phyloP scores from a whole-genome alignment of 2,888 invertebrate genomes.

The Pollenia angustigena region DNA sequence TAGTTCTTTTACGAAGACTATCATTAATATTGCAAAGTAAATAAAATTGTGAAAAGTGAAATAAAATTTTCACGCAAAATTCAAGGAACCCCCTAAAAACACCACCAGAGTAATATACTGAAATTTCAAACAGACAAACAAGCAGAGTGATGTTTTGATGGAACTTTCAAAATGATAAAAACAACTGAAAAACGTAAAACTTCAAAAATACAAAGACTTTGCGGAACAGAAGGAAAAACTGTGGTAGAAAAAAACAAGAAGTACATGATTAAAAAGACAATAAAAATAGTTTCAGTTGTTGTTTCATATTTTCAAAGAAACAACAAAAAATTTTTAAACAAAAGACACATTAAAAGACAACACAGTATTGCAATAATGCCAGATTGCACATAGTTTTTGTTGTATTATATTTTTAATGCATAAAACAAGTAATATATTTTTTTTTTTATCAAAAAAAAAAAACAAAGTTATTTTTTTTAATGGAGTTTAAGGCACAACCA shows the following conservation, averaged over 20 bases:
- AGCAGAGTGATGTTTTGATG: conserved; percentile 68
- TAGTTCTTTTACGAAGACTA: no score
- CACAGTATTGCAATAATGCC: conserved; percentile 52
- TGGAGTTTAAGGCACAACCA: conserved; percentile 45
- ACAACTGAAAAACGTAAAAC: conserved; percentile 46
- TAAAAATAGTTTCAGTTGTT: conserved; percentile 61
- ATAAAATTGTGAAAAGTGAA: no score
- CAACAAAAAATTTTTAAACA: conserved; percentile 34
- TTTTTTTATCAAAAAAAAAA: conserved; percentile 7
- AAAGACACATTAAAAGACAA: conserved; percentile 54
- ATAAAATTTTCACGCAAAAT: neutral
- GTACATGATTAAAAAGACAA: conserved; percentile 57
- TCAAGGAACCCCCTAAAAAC: conserved; percentile 41
- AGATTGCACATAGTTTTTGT: conserved; percentile 37
- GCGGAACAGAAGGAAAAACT: conserved; percentile 8
- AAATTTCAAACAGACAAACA: conserved; percentile 49
- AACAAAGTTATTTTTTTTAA: conserved; percentile 9
- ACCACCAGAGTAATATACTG: conserved; percentile 36
- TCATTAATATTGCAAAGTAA: no score
- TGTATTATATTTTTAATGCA: conserved; percentile 34
- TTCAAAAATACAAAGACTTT: conserved; percentile 62
- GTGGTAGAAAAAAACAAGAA: neutral
- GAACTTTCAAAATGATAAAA: conserved; percentile 71
- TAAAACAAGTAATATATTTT: conserved; percentile 29
- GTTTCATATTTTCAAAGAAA: conserved; percentile 34